A percentile compares a stretch with the other conserved stretches of the same genome.
Conservation (phyloP, 2,888 invertebrate species). For the Notodonta dromedarius region DNA sequence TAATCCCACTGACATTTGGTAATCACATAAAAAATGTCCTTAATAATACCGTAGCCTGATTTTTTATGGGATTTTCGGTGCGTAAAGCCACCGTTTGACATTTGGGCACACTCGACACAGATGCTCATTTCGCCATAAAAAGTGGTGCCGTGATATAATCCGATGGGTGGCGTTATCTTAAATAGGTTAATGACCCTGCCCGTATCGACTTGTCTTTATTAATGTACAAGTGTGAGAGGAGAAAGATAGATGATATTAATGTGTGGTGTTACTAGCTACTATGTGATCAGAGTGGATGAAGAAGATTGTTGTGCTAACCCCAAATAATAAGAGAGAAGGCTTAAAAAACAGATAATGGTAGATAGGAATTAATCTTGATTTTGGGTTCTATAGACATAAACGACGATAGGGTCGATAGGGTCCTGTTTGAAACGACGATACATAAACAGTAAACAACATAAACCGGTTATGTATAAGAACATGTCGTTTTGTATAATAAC, state of each 20-base stretch:
- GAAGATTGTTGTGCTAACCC: too few species aligned
- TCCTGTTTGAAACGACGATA: too few species aligned
- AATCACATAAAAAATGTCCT: constrained; percentile 40
- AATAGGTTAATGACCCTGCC: constrained; percentile 6
- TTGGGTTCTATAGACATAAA: neutral
- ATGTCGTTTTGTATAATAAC: too few species aligned
- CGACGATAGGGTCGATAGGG: neutral
- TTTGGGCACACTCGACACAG: constrained; percentile 25
- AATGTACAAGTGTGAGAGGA: too few species aligned
- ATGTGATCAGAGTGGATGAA: too few species aligned
- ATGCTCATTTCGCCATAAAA: constrained; percentile 35
- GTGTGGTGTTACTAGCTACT: too few species aligned
- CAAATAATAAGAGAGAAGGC: too few species aligned
- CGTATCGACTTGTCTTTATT: constrained; percentile 8
- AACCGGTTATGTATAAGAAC: too few species aligned
- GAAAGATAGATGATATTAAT: too few species aligned
- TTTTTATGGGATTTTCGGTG: constrained; percentile 33
- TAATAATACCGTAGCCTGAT: constrained; percentile 21
- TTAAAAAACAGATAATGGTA: too few species aligned
- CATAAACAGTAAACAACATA: too few species aligned
- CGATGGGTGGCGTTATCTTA: constrained; percentile 3
- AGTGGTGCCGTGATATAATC: neutral
- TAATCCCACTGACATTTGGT: constrained; percentile 30
- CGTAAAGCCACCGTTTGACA: constrained; percentile 28
- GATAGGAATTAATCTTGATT: too few species aligned